Evolutionary conservation across 2,888 invertebrate genomes (phyloP).

Genomic region (Pristionchus entomophagus): DNA sequence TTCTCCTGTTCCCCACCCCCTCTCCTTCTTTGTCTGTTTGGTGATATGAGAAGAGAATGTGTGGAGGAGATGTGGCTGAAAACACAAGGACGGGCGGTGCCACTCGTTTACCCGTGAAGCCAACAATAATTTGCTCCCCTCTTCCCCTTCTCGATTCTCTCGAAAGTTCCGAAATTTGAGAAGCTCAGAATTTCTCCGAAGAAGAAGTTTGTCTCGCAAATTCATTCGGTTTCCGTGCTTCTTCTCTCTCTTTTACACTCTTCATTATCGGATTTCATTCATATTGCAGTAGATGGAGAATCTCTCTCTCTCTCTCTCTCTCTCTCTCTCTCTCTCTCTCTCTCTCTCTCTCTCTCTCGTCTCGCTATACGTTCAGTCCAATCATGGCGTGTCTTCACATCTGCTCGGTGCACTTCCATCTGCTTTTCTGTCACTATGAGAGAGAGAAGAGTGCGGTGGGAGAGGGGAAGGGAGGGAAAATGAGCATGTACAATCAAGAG

Average conservation of each 20-base stretch:
- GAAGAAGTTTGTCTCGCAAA: neutral
- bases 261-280: neutral
- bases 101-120: too few species aligned
- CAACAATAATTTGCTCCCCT: neutral
- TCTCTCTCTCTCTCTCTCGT: too few species aligned
- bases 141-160: neutral
- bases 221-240: neutral
- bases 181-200: neutral
- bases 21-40: too few species aligned
- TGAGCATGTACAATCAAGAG: neutral
- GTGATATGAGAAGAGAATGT: too few species aligned
- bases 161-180: neutral
- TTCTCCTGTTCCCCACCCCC: too few species aligned
- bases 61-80: too few species aligned
- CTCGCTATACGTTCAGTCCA: too few species aligned
- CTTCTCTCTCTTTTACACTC: neutral
- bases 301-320: too few species aligned
- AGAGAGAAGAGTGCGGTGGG: neutral
- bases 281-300: too few species aligned
- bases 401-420: neutral
- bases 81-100: too few species aligned
- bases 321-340: too few species aligned
- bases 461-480: neutral
- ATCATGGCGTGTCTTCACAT: neutral
- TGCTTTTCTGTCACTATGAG: neutral